These are phyloP conservation scores for Acanthisitta chloris DNA, from an alignment of 2,113 vertebrate genomes.

Conservation along the genomic window DNA sequence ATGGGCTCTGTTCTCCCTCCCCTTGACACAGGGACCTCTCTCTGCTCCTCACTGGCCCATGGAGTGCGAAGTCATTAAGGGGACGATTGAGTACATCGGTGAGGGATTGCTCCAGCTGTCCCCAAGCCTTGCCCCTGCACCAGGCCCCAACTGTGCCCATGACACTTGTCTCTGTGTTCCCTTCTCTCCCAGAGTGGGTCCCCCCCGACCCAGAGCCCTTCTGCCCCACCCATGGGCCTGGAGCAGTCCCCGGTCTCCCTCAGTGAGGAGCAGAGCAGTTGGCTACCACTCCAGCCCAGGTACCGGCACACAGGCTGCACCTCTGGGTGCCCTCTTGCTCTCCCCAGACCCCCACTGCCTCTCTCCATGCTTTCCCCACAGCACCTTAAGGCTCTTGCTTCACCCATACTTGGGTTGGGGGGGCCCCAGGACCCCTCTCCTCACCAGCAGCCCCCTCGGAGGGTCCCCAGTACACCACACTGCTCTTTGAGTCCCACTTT, in stretches of 20 bases:
- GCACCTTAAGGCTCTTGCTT: constrained; percentile 74
- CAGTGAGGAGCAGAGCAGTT: constrained; percentile 71
- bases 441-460: not conserved
- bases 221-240: constrained; percentile 73
- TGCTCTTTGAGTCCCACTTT: constrained; percentile 92
- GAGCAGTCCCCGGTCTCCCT: constrained; percentile 58
- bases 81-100: constrained; percentile 73
- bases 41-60: constrained; percentile 82
- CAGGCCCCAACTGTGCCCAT: rapidly evolving
- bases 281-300: constrained; percentile 82
- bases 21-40: constrained; percentile 31
- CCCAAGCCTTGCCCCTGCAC: rapidly evolving
- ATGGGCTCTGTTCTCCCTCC: constrained; percentile 70
- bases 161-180: not conserved
- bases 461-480: constrained; percentile 63
- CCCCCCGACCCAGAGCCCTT: constrained; percentile 84
- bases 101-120: not conserved
- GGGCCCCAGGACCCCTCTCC: constrained; percentile 70
- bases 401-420: constrained; percentile 78
- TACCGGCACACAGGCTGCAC: not conserved
- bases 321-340: rapidly evolving
- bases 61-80: constrained; percentile 87
- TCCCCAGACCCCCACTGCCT: rapidly evolving
- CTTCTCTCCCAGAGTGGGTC: constrained; percentile 80
- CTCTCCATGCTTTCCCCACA: not conserved